Evolutionary conservation across 2,888 invertebrate genomes (phyloP).

Genomic region (Panzeria rudis): DNA sequence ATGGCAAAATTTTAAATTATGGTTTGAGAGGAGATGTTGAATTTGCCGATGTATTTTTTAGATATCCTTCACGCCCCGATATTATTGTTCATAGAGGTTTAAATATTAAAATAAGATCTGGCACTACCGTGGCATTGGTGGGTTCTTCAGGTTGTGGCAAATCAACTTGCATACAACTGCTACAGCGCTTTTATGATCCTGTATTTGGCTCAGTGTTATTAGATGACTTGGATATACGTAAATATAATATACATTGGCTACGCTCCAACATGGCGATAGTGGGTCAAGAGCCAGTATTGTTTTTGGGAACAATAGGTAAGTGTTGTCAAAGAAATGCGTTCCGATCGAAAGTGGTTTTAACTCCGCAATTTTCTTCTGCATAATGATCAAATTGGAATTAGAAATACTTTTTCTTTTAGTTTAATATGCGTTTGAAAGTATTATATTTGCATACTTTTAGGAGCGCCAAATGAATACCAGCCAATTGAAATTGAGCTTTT

Average conservation of each 20-base stretch:
- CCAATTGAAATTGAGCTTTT: no score
- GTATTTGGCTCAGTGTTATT: conserved; percentile 85
- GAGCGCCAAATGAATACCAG: no score
- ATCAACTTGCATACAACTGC: conserved; percentile 90
- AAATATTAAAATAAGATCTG: conserved; percentile 86
- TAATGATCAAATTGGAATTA: no score
- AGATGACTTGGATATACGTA: conserved; percentile 87
- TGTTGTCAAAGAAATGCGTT: background rate
- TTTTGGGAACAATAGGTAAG: conserved; percentile 88
- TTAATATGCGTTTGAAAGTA: no score
- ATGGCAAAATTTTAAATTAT: conserved; percentile 86
- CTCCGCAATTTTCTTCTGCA: no score
- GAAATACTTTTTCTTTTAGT: no score
- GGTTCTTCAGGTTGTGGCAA: conserved; percentile 92
- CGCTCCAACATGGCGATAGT: conserved; percentile 93
- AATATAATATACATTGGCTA: conserved; percentile 89
- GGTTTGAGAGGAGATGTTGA: conserved; percentile 88
- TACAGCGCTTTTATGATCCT: conserved; percentile 91
- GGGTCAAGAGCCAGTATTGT: conserved; percentile 94
- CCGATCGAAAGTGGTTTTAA: background rate
- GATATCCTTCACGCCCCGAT: conserved; percentile 91
- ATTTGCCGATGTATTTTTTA: conserved; percentile 89
- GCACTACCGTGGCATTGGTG: conserved; percentile 90
- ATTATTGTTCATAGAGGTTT: conserved; percentile 89
- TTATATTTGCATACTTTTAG: no score